These are phyloP conservation scores for Camptogramma bilineatum DNA, from an alignment of 2,888 invertebrate genomes.

Conservation along the genomic window DNA sequence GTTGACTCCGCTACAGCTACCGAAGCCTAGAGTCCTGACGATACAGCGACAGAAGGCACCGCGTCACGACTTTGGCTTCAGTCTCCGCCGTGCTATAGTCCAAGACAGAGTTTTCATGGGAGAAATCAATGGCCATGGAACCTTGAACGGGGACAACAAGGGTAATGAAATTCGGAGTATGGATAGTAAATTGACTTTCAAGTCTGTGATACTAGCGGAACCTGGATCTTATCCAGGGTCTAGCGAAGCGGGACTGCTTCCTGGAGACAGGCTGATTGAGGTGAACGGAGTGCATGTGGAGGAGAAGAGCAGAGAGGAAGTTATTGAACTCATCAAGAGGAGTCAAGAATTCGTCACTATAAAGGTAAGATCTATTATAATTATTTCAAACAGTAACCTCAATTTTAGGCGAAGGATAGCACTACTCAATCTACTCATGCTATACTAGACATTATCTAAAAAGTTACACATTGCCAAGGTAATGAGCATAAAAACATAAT, in stretches of 20 bases:
- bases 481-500: background rate
- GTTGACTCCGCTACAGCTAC: constrained; percentile 88
- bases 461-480: background rate
- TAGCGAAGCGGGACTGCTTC: constrained; percentile 93
- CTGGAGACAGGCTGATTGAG: constrained; percentile 97
- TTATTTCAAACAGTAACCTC: background rate
- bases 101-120: constrained; percentile 87
- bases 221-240: constrained; percentile 92
- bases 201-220: constrained; percentile 95
- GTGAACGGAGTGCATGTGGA: constrained; percentile 95
- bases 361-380: constrained; percentile 86
- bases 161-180: constrained; percentile 64
- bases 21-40: constrained; percentile 90
- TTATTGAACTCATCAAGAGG: constrained; percentile 96
- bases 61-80: constrained; percentile 97
- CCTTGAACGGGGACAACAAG: constrained; percentile 73
- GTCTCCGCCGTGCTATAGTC: constrained; percentile 94
- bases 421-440: no score
- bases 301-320: constrained; percentile 94
- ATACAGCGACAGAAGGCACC: constrained; percentile 93
- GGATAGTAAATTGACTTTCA: constrained; percentile 84
- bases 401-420: background rate
- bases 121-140: constrained; percentile 69
- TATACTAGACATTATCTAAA: background rate
- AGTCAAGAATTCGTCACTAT: constrained; percentile 93